A percentile compares a stretch with the other conserved stretches of the same genome.
These are phyloP conservation scores for Thumatha senex DNA, from an alignment of 2,888 invertebrate species.

Conservation along the genomic window DNA sequence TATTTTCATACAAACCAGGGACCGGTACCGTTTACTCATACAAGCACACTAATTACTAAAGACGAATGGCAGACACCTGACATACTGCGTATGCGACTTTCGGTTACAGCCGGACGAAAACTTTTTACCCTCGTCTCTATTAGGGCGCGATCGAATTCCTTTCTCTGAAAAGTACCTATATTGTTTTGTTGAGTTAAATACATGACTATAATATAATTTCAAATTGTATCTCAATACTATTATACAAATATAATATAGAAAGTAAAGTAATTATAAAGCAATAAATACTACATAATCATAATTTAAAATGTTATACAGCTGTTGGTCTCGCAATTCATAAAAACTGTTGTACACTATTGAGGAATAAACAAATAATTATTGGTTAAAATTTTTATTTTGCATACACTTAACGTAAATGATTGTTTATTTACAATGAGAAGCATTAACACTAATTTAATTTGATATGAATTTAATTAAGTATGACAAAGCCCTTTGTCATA, in stretches of 20 bases:
- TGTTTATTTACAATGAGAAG: constrained; percentile 9
- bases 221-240: background rate
- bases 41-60: no score
- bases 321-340: constrained; percentile 28
- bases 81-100: no score
- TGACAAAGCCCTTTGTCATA: no score
- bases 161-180: no score
- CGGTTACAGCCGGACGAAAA: no score
- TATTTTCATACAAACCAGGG: no score
- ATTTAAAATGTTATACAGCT: constrained; percentile 16
- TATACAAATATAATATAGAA: background rate
- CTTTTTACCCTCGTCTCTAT: no score
- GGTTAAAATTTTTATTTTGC: constrained; percentile 31
- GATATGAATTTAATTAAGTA: background rate
- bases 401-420: constrained; percentile 20
- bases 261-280: background rate
- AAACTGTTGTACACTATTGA: constrained; percentile 30
- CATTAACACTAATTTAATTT: background rate
- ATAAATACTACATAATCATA: background rate
- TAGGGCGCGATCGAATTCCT: no score
- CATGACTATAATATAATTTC: no score
- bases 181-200: no score
- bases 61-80: no score
- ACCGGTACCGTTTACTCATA: no score
- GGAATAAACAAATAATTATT: constrained; percentile 36